Evolutionary conservation across 2,797 vertebrate species (phyloP).

Genomic region (Lagorchestes hirsutus): DNA sequence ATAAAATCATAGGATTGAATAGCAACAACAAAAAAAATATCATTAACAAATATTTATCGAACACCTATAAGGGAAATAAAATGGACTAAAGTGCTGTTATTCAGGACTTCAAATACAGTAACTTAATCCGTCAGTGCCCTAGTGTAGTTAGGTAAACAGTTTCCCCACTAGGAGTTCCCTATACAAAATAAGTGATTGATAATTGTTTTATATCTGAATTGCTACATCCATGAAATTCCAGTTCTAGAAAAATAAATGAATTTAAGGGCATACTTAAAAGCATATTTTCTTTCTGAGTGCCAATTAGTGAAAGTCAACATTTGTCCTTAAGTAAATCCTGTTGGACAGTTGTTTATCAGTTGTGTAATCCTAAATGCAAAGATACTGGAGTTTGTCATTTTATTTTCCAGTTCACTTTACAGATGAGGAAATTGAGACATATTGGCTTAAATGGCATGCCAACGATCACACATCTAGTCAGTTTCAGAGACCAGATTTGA

Average conservation of each 20-base stretch:
- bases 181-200: neutral
- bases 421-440: neutral
- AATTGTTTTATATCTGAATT: neutral
- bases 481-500: neutral
- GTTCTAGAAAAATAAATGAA: neutral
- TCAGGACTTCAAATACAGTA: neutral
- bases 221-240: neutral
- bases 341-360: neutral
- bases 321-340: constrained; percentile 23
- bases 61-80: neutral
- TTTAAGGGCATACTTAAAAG: neutral
- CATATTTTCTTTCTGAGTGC: neutral
- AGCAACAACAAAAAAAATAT: neutral
- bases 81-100: too few species aligned
- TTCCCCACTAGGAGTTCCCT: neutral
- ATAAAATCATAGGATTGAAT: neutral
- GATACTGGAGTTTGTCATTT: neutral
- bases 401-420: neutral
- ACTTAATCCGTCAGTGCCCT: too few species aligned
- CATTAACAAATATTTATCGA: neutral
- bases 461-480: neutral
- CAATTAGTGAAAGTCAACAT: neutral
- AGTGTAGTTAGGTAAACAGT: neutral
- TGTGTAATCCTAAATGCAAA: neutral
- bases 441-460: neutral